Evolutionary conservation across 2,888 invertebrate species (phyloP), one percentile per base, ranked within the genome.

Genomic region (Sinhomidia bicolor): DNA sequence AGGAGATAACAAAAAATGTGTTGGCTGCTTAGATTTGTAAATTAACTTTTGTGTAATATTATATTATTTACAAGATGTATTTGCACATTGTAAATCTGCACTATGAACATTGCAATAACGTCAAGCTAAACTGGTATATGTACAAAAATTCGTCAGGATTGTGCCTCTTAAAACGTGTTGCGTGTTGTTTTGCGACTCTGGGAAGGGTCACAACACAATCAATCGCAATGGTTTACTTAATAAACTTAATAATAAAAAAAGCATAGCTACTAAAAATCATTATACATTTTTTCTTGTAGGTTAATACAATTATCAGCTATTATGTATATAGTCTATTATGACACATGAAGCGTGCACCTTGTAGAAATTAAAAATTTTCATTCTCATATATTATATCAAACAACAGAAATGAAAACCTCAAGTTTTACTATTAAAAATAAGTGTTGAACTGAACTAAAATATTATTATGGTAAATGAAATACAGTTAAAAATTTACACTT

Each of bases 71-170:
- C 68, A 68, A 9, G 68, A 36, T 68, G 36, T 68, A 68, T 68
- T 68, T 68, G 68, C 68, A 68, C 68, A 68, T 29, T 68, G n/a
- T 2, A 20, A 71, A 44, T 71, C 71, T 14, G 41, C 71, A 36
- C 20, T 60, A 60, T 23, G 14, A 32, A 14, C 32, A 62, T 62
- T 26, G n/a, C n/a, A 32, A 32, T 23, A 23, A 23, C 23, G 6
- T 6, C 41, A 7, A 41, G 10, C 41, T 41, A 41, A 7, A 60
- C 26, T 23, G 23, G 23, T 51, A 14, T 74, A 74, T 74, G 47
- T 74, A 80, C 62, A 82, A 68, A 51, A 44, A 80, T n/a, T 54
- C 51, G 68, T 82, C 51, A 29, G 82, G 82, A 82, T 82, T 82
- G 82, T 82, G 54, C 82, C 82, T 36, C 32, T 12, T 71, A n/a